Evolutionary conservation across 2,888 invertebrate species (phyloP).

Genomic region (Sialis fuliginosa): DNA sequence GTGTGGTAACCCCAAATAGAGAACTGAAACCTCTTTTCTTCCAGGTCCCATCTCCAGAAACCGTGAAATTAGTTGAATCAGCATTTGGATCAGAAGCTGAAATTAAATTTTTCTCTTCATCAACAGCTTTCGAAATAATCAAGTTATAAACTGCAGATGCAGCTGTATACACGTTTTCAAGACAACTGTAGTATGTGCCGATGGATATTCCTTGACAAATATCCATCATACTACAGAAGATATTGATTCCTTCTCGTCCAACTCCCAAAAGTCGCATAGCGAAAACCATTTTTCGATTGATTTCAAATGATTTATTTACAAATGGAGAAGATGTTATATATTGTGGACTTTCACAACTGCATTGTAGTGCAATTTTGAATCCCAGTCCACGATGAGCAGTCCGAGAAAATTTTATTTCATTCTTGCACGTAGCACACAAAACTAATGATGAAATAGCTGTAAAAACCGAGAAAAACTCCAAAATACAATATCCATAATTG

Average conservation of each 20-base stretch:
- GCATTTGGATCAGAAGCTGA: too few species aligned
- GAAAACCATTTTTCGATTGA: slow-evolving; percentile 11
- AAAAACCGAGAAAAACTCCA: slow-evolving; percentile 10
- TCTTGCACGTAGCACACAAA: slow-evolving; percentile 3
- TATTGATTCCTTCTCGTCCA: slow-evolving; percentile 10
- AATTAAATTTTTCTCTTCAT: too few species aligned
- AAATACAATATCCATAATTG: slow-evolving; percentile 11
- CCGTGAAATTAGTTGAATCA: too few species aligned
- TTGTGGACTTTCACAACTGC: slow-evolving; percentile 6
- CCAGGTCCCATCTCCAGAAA: too few species aligned
- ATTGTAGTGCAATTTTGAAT: slow-evolving; percentile 10
- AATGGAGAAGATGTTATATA: slow-evolving; percentile 8
- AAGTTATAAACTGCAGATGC: slow-evolving; percentile 5
- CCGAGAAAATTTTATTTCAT: slow-evolving; percentile 7
- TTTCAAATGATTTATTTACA: slow-evolving; percentile 10
- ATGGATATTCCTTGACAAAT: slow-evolving; percentile 7
- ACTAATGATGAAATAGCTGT: slow-evolving; percentile 5
- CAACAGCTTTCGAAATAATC: too few species aligned
- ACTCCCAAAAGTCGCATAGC: slow-evolving; percentile 12
- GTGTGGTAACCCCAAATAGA: too few species aligned
- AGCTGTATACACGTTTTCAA: slow-evolving; percentile 5
- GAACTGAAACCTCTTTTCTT: too few species aligned
- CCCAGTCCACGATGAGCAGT: slow-evolving; percentile 8
- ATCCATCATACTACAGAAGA: slow-evolving; percentile 12
- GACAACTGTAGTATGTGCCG: slow-evolving; percentile 4